phyloP scores from a whole-genome alignment of 2,888 invertebrate genomes.

The Boloria euphrosyne region DNA sequence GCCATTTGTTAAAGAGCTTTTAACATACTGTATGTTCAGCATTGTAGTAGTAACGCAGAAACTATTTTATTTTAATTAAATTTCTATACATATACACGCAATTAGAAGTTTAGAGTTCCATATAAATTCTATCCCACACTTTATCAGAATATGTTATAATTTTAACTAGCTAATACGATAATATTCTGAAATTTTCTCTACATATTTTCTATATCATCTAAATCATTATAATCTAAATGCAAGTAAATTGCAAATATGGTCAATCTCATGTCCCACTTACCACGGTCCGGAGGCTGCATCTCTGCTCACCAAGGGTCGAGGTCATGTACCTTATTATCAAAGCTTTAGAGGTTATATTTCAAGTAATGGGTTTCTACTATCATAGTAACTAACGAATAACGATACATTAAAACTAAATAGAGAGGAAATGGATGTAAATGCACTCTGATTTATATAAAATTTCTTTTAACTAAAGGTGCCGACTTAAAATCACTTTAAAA shows the following conservation, averaged over 20 bases:
- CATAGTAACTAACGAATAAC: slow-evolving; percentile 38
- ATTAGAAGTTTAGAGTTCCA: no score
- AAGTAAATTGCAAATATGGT: slow-evolving; percentile 38
- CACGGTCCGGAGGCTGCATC: slow-evolving; percentile 33
- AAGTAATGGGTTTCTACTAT: slow-evolving; percentile 29
- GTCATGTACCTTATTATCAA: slow-evolving; percentile 18
- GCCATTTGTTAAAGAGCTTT: no score
- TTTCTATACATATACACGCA: no score
- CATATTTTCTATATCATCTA: slow-evolving; percentile 30
- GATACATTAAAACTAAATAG: slow-evolving; percentile 34
- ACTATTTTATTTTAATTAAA: no score
- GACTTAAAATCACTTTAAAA: background rate
- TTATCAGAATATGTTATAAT: no score
- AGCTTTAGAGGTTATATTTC: slow-evolving; percentile 25
- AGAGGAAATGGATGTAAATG: slow-evolving; percentile 35
- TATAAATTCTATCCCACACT: no score
- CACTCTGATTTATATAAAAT: slow-evolving; percentile 16
- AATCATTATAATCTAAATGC: slow-evolving; percentile 37
- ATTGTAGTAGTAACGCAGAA: no score
- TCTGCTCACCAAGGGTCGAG: slow-evolving; percentile 11
- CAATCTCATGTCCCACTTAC: slow-evolving; percentile 40
- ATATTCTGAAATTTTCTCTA: no score
- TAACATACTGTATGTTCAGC: no score
- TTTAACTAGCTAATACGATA: no score
- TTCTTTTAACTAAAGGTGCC: background rate